Evolutionary conservation across 2,797 vertebrate species (phyloP), one percentile per base, ranked within the genome.

Genomic region (Notolabrus celidotus): DNA sequence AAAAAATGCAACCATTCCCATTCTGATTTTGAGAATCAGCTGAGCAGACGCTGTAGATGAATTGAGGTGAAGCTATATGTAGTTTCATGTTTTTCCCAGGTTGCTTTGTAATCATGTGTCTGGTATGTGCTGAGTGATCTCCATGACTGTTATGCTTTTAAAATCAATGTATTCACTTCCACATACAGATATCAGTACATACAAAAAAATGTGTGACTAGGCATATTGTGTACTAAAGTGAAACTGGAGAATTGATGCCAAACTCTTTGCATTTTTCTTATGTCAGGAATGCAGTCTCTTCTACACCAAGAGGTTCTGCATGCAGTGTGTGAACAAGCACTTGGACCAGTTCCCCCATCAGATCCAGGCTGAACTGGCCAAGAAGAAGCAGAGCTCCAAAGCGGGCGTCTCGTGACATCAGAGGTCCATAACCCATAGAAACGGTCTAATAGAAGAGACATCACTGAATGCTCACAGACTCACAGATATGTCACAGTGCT

Each of bases 231-330:
- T 17, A 15, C 50, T 17, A 6, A 15, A 38, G 34, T 41, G 51
- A 66, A 71, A n/a, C 11, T 8, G 7, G 0, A 46, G 15, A 19
- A 8, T 7, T 64, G 31, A 45, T 52, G 8, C 36, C 57, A 17
- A 22, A 25, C 17, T 59, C 4, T 20, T n/a, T 68, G 15, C 20
- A 27, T 41, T 71, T n/a, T 5, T 61, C 42, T 58, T 47, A 68
- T 82, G 65, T 43, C 86, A 99, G 97, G 96, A 96, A 31, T 97
- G 95, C 88, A 97, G 96, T 55, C 86, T 98, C 1, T 97, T 97
- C 92, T 98, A 96, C 92, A 94, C 95, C 58, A 95, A 92, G 89
- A 92, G 95, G 59, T 97, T 98, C 86, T 97, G 96, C 61, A 84
- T 97, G 25, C 93, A 80, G 11, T 98, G 96, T 53, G 94, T 95